Evolutionary conservation across 2,797 vertebrate species (phyloP).

Genomic region (Pseudomugil gertrudae): DNA sequence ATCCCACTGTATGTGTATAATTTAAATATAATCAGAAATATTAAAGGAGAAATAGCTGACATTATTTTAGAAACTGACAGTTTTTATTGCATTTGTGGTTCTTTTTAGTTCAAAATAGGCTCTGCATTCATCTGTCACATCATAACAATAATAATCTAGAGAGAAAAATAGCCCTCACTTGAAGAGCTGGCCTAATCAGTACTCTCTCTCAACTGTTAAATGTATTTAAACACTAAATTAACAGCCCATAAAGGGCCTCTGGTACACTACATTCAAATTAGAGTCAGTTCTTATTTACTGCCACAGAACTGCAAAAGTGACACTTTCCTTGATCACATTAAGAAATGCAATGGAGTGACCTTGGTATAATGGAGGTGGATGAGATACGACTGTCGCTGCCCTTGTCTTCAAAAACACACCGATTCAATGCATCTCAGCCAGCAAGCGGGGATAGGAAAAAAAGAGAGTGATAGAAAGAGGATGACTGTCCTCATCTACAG

Average conservation of each 20-base stretch:
- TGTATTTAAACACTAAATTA: conserved; percentile 85
- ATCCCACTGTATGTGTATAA: no score
- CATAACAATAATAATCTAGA: conserved; percentile 74
- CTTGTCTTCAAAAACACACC: conserved; percentile 76
- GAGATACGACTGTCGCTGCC: conserved; percentile 73
- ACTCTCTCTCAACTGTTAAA: conserved; percentile 83
- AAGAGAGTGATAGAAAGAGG: conserved; percentile 71
- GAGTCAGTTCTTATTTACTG: conserved; percentile 82
- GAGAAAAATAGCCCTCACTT: conserved; percentile 73
- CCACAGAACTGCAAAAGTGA: conserved; percentile 83
- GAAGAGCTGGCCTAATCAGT: conserved; percentile 73
- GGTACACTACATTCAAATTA: conserved; percentile 83
- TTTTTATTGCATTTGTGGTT: conserved; percentile 57
- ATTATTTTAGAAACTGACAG: conserved; percentile 36
- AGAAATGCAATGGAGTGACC: conserved; percentile 79
- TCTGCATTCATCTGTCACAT: conserved; percentile 67
- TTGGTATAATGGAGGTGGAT: conserved; percentile 79
- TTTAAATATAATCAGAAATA: conserved; percentile 13
- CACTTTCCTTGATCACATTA: conserved; percentile 84
- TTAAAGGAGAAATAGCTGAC: conserved; percentile 51
- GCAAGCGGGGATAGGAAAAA: conserved; percentile 52
- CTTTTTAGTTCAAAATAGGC: conserved; percentile 59
- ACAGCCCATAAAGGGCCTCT: conserved; percentile 84
- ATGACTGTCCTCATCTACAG: conserved; percentile 75
- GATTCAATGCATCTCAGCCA: conserved; percentile 67